These are phyloP conservation scores for Capromys pilorides DNA, from an alignment of 2,797 vertebrate species.

Conservation along the genomic window DNA sequence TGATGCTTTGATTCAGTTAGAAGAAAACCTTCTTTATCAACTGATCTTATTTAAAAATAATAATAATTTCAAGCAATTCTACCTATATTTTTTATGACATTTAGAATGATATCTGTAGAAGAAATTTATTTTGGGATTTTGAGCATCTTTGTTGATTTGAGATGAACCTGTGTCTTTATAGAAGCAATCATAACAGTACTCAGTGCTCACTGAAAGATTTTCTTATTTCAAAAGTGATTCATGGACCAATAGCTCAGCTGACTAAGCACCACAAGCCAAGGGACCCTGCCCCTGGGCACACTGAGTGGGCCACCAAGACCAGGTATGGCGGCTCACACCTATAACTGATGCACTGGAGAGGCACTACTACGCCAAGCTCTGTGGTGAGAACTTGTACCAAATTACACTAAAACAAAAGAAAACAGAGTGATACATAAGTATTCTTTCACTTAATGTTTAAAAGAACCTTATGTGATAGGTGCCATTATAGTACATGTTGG, in stretches of 20 bases:
- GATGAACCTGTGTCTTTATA: background rate
- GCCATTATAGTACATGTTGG: background rate
- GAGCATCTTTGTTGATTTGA: slow-evolving; percentile 12
- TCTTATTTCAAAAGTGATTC: background rate
- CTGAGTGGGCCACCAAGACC: too few species aligned
- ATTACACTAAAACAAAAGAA: too few species aligned
- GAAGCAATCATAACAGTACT: background rate
- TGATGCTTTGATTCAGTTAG: slow-evolving; percentile 23
- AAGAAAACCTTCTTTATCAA: background rate
- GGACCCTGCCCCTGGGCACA: too few species aligned
- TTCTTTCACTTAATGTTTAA: slow-evolving; percentile 10
- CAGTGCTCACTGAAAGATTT: background rate
- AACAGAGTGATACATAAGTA: background rate
- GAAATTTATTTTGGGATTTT: slow-evolving; percentile 25
- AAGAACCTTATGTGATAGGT: background rate
- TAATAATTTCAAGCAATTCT: background rate
- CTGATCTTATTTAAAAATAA: background rate
- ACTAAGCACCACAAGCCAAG: too few species aligned
- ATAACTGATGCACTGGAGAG: too few species aligned
- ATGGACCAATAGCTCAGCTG: background rate
- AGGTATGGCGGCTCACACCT: too few species aligned
- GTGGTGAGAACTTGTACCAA: too few species aligned
- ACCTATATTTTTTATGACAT: slow-evolving; percentile 27
- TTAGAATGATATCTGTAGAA: background rate
- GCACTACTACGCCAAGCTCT: too few species aligned